phyloP scores from a whole-genome alignment of 2,888 invertebrate species.

The Cephus sareptanus region DNA sequence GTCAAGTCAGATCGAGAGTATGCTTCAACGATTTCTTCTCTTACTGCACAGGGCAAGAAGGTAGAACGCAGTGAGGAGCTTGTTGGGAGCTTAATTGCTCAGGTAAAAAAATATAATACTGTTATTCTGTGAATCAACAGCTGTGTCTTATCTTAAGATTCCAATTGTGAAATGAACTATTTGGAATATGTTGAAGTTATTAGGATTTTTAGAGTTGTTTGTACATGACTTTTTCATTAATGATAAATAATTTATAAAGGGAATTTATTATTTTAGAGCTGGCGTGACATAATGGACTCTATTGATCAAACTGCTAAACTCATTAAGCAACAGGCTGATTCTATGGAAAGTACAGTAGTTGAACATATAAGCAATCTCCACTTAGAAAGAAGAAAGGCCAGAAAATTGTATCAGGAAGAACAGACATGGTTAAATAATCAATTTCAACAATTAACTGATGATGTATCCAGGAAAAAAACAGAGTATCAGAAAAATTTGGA shows the following conservation, averaged over 20 bases:
- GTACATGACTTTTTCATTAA: neutral
- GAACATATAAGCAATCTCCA: slow-evolving; percentile 85
- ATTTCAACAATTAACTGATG: slow-evolving; percentile 82
- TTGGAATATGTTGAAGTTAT: neutral
- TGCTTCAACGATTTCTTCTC: slow-evolving; percentile 83
- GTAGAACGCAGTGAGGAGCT: slow-evolving; percentile 82
- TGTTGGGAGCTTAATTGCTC: slow-evolving; percentile 70
- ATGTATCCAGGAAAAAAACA: slow-evolving; percentile 85
- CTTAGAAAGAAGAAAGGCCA: slow-evolving; percentile 86
- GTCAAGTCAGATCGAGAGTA: slow-evolving; percentile 94
- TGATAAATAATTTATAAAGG: neutral
- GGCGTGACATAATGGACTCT: slow-evolving; percentile 90
- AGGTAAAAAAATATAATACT: slow-evolving; percentile 41
- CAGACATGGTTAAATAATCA: slow-evolving; percentile 73
- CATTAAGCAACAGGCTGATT: slow-evolving; percentile 87
- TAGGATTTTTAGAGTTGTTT: neutral
- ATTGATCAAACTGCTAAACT: slow-evolving; percentile 86
- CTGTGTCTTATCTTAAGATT: neutral
- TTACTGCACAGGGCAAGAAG: slow-evolving; percentile 85
- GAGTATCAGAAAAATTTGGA: slow-evolving; percentile 94
- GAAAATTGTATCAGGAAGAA: slow-evolving; percentile 91
- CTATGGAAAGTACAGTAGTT: slow-evolving; percentile 82
- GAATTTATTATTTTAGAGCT: slow-evolving; percentile 66
- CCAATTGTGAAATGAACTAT: neutral
- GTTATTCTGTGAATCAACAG: neutral